Evolutionary conservation across 2,888 invertebrate genomes (phyloP), one percentile per base, ranked within the genome.

Genomic region (Syrista parreyssii): DNA sequence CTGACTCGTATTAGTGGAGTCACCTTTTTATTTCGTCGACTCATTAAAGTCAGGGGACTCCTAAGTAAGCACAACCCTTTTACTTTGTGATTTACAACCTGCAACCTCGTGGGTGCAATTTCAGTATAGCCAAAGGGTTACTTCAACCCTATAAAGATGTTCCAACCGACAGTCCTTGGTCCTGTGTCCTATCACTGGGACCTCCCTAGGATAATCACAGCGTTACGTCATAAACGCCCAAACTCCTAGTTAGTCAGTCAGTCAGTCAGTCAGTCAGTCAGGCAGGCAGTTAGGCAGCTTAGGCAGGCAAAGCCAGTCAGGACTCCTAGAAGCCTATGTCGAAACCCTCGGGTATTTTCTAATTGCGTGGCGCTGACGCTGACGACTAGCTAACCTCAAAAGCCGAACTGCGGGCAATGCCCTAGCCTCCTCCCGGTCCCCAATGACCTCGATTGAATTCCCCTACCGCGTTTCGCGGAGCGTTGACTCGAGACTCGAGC

Each of bases 371-470:
- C 84, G 84, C 83, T 82, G 83, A 86, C 84, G 84, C 84, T 79
- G 86, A 86, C 87, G 85, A 84, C 87, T 90, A 88, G 86, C 87
- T 86, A 89, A 89, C 86, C 88, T 88, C 88, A 88, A 88, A 87
- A 89, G 82, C 87, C 85, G 83, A 86, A 84, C 87, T 87, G 86
- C 91, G 91, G 91, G 91, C 92, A 92, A 91, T 90, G 92, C 89
- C 92, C 92, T 91, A 91, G 90, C 90, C 91, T 89, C 90, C 85
- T 80, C 86, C 88, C 85, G 85, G 89, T 89, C 86, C 85, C 87
- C 86, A 86, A 84, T 91, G 91, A 91, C 92, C 91, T 91, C 91
- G 91, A 91, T 92, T 90, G 85, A 85, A 71, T 71, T 30, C 71
- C 71, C 71, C 71, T 71, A 71, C 71, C 31, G 71, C 71, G 31